Base-by-base conservation (phyloP, 1,140 invertebrate species). In the Mesaphorura yosii region DNA sequence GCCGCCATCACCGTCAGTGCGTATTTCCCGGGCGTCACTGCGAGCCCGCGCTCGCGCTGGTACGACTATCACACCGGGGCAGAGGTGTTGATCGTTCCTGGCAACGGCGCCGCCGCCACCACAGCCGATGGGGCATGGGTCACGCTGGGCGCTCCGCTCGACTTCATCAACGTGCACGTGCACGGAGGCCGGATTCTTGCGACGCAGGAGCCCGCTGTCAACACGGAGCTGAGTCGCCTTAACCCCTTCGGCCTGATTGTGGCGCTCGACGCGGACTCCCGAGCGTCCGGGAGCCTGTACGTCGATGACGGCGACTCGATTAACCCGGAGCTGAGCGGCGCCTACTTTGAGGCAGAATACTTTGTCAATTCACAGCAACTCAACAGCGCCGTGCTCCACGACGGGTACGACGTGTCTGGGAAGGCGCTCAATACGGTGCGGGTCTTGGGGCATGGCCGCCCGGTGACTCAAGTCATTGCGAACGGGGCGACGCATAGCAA, bases 101-200 rank as follows among this genome's bases (percentile, higher is more conserved):
- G n/a, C n/a, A n/a, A n/a, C n/a, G n/a, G n/a, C n/a, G n/a, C n/a
- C n/a, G n/a, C n/a, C n/a, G n/a, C n/a, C n/a, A n/a, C n/a, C n/a
- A n/a, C n/a, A n/a, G n/a, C n/a, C n/a, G n/a, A n/a, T n/a, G n/a
- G n/a, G n/a, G n/a, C n/a, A n/a, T n/a, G n/a, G n/a, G n/a, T n/a
- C n/a, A 41, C 44, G 4, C 29, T 58, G 6, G 27, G 47, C n/a
- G 48, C 79, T 10, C 77, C 79, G 28, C 48, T 76, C 6, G 76
- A 80, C 64, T 76, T 68, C 12, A 84, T 86, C 55, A 81, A 80
- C 26, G 63, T 83, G 51, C 74, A 81, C 53, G 67, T 62, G 25
- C 45, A 37, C 14, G 84, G 82, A 47, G 88, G 86, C 10, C 71
- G 69, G 39, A 78, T 90, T 55, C 61, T 91, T 31, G 82, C 86